phyloP scores from a whole-genome alignment of 2,113 vertebrate genomes.

The Anser cygnoides region DNA sequence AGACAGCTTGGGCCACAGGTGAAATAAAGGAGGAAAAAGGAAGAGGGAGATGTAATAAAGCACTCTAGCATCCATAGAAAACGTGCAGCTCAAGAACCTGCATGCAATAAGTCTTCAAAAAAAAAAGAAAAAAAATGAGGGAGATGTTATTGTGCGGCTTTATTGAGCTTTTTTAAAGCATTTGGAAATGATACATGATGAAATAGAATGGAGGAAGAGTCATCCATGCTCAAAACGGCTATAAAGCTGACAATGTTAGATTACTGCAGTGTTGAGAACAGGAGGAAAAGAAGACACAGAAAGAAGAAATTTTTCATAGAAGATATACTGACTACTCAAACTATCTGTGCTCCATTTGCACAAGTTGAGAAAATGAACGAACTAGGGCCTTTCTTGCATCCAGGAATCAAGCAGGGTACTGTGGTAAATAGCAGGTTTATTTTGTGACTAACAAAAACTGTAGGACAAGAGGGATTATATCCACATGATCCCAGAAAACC shows the following conservation, averaged over 20 bases:
- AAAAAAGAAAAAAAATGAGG: too few species aligned
- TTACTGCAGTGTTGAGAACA: neutral
- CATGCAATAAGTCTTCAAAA: neutral
- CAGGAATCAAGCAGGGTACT: neutral
- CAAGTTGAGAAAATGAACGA: neutral
- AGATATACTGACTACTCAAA: neutral
- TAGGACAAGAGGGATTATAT: neutral
- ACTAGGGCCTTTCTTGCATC: neutral
- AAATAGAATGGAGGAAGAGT: neutral
- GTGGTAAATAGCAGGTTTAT: neutral
- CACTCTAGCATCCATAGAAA: neutral
- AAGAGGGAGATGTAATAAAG: neutral
- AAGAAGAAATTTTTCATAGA: neutral
- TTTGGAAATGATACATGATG: conserved; percentile 3
- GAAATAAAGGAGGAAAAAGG: neutral
- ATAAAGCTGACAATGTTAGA: neutral
- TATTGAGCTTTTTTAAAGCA: neutral
- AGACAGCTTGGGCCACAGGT: neutral
- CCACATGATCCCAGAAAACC: neutral
- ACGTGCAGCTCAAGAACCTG: neutral
- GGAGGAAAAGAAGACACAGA: neutral
- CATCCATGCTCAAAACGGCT: neutral
- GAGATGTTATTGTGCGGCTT: neutral
- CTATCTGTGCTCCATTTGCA: neutral
- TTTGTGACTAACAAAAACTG: neutral